phyloP scores from a whole-genome alignment of 2,797 vertebrate genomes.

The Myoxocephalus aenaeus region DNA sequence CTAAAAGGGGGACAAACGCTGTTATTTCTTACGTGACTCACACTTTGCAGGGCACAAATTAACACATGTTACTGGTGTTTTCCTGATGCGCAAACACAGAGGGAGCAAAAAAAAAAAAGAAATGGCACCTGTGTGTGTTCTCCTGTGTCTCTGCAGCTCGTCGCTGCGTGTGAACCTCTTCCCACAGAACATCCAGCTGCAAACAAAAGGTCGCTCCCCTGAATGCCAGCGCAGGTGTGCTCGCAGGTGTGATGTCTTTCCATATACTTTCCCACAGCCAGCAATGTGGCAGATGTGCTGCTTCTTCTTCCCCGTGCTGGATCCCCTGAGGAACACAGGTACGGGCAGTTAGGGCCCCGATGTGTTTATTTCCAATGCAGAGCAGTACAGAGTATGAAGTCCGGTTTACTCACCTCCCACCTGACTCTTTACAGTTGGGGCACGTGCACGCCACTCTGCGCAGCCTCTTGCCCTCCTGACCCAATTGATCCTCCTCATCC shows the following conservation, averaged over 20 bases:
- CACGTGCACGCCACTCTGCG: slow-evolving; percentile 98
- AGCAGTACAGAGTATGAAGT: background rate
- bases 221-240: slow-evolving; percentile 99
- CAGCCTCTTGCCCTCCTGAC: slow-evolving; percentile 96
- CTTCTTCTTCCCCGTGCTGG: slow-evolving; percentile 97
- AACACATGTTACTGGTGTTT: slow-evolving; percentile 61
- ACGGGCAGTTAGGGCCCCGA: slow-evolving; percentile 15
- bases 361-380: background rate
- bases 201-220: slow-evolving; percentile 97
- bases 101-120: slow-evolving; percentile 33
- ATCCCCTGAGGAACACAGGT: slow-evolving; percentile 87
- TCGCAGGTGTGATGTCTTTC: slow-evolving; percentile 98
- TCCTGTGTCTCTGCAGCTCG: slow-evolving; percentile 97
- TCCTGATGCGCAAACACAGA: slow-evolving; percentile 54
- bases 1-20: slow-evolving; percentile 17
- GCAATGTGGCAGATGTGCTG: slow-evolving; percentile 97
- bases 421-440: slow-evolving; percentile 99
- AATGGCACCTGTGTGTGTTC: slow-evolving; percentile 96
- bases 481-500: slow-evolving; percentile 96
- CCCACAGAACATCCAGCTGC: slow-evolving; percentile 99
- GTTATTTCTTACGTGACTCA: slow-evolving; percentile 56
- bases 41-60: slow-evolving; percentile 54
- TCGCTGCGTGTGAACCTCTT: slow-evolving; percentile 99
- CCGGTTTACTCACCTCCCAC: slow-evolving; percentile 89
- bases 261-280: slow-evolving; percentile 91